A percentile compares a stretch with the other conserved stretches of the same genome.
Conservation (phyloP, 2,797 vertebrate genomes). For the Clarias laeviceps region DNA sequence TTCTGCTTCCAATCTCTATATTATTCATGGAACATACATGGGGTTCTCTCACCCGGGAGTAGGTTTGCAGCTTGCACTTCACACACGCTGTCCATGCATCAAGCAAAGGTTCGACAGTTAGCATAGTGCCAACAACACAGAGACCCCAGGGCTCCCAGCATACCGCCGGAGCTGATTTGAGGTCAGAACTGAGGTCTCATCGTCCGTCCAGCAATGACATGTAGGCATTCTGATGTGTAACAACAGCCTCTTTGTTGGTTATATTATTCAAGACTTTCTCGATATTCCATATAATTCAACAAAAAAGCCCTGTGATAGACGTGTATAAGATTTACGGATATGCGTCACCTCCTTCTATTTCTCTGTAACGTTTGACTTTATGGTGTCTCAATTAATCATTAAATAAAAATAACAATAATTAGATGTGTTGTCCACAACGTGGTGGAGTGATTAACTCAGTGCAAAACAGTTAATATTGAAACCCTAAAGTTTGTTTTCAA, state of each 20-base stretch:
- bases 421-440: background rate
- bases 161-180: constrained; percentile 32
- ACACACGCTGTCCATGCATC: constrained; percentile 24
- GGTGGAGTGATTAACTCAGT: background rate
- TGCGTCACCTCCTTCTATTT: background rate
- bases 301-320: background rate
- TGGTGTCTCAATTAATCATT: background rate
- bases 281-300: constrained; percentile 19
- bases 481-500: background rate
- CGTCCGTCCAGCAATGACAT: background rate
- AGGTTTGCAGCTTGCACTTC: constrained; percentile 29
- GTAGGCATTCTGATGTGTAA: constrained; percentile 25
- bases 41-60: constrained; percentile 24
- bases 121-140: constrained; percentile 28
- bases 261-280: constrained; percentile 45
- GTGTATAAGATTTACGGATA: constrained; percentile 16
- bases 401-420: background rate
- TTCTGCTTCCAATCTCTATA: constrained; percentile 14
- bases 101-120: constrained; percentile 39
- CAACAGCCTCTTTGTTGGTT: constrained; percentile 23
- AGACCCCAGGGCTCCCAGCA: constrained; percentile 32
- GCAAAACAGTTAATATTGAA: background rate
- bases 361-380: background rate
- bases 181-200: constrained; percentile 38
- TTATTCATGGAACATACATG: constrained; percentile 16